Base-by-base conservation (phyloP, 1,140 invertebrate genomes). In the Drosophila sproati region DNA sequence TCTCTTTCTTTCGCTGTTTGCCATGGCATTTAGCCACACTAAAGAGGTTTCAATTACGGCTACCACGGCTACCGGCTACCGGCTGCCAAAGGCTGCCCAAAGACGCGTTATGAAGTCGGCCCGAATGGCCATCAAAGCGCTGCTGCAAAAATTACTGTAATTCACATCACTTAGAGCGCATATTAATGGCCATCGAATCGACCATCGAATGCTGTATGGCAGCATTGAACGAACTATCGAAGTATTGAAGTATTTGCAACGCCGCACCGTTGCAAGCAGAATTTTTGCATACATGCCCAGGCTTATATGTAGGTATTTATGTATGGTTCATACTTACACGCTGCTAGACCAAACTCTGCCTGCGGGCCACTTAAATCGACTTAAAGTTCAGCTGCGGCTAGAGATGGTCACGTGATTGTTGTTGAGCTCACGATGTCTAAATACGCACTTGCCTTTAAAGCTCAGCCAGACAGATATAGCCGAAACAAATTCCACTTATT, bases 151-250 rank as follows among this genome's bases (percentile, higher is more conserved):
- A 91, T 91, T 89, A 91, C 89, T 60, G 89, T 91, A 91, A 91
- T 91, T 91, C 85, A 79, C 89, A 89, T 89, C 89, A 91, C 89
- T 91, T 91, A 89, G 89, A 91, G 89, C 80, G 89, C 81, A 89
- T 91, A 91, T 91, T 91, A 91, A 91, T 89, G 89, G 82, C 83
- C 80, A 80, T 86, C 72, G 82, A 86, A 78, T 82, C 20, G 71
- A 77, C 62, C 69, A 70, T 72, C 50, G 62, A 77, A 61, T 77
- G 54, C 34, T 45, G 67, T 31, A 50, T 55, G 41, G 51, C 3
- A 43, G 68, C 59, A n/a, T 8, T 43, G 39, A 67, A 28, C 60
- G 71, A 39, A 50, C 57, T 48, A 69, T 69, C 61, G 48, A 31
- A 35, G 45, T 31, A 43, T 56, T 71, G 32, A 48, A 37, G 57